Base-by-base conservation (phyloP, 37 sponge, comb jelly and placozoan genomes). In the Chondrosia reniformis region DNA sequence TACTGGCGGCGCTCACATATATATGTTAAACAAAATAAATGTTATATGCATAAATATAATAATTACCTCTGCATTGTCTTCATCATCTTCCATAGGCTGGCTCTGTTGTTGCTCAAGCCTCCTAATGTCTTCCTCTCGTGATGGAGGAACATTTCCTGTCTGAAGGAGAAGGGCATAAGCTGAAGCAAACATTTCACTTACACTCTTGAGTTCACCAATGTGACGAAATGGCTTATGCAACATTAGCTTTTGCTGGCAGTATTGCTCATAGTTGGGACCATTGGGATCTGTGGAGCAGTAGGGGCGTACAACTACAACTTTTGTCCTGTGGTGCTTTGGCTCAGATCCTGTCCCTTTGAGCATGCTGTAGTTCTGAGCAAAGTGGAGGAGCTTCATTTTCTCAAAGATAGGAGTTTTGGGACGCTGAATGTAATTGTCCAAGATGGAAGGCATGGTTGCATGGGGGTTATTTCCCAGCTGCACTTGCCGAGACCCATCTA, bases 201-300 rank as follows among this genome's bases (percentile, higher is more conserved):
- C 76, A 27, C 38, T 54, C 2, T 57, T 59, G 1, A 86, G 67
- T 5, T 86, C 77, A 1, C 46, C 42, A 4, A 76, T 8, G 5
- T 80, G 80, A 19, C 81, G 76, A 33, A 87, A 87, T 52, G 75
- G 63, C 52, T 57, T 54, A 42, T 87, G 75, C 46, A 69, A 42
- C 88, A 87, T 87, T 37, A 87, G 38, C 52, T 67, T 77, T 24
- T 87, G 79, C 43, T 57, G 67, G 34, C 88, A 87, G 63, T 87
- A 82, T 52, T 78, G 73, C 45, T 86, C 82, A 77, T 76, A 86
- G 17, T 81, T 75, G 21, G 63, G 78, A 1, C 82, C 78, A 77
- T 46, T 56, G 2, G 77, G 73, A 36, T 86, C 87, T 24, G 82
- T 78, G n/a, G 88, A 79, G 25, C 58, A 76, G 49, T 86, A 86